Evolutionary conservation across 2,797 vertebrate species (phyloP), one percentile per base, ranked within the genome.

Genomic region (Avahi laniger): DNA sequence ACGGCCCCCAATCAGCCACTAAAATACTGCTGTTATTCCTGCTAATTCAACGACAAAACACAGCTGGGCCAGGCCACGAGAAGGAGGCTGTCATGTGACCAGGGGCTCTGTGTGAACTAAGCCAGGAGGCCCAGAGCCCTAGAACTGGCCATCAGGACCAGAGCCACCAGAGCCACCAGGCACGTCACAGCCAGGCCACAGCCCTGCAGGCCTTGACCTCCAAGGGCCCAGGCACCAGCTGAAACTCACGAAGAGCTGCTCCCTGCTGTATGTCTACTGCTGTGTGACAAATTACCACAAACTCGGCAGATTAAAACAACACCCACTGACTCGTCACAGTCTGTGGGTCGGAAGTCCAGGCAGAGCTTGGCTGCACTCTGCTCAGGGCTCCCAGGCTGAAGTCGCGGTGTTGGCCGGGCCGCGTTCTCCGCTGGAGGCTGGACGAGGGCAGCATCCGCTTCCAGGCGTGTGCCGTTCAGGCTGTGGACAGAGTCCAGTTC

Each of bases 1-100:
- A 99, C 26, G 38, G 97, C 75, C 98, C 98, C 98, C 98, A 96
- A 97, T 95, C 93, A 98, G 92, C 98, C 94, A 96, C 97, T 98
- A 98, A 98, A 98, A 97, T 24, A 92, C 93, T 76, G 95, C 89
- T 63, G 97, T 98, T 98, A 98, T 98, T 98, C 97, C 97, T 98
- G 97, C 95, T 98, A 98, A 98, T 98, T 98, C 30, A 5, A 95
- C 92, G 84, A 88, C 98, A 97, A 98, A 98, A 98, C 48, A 84
- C 7, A 2, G 52, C 94, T 89, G 89, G 76, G 33, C 18, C 61
- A 95, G 59, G 69, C 80, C 97, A 91, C 97, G 95, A 97, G 97
- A 97, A 76, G 52, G 65, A 52, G 17, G 97, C 89, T 92, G 26
- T 89, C 94, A n/a, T n/a, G 67, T 94, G 70, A 65, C 26, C 22